Conservation (phyloP, 2,888 invertebrate genomes). For the Cataglyphis rosenhaueri region DNA sequence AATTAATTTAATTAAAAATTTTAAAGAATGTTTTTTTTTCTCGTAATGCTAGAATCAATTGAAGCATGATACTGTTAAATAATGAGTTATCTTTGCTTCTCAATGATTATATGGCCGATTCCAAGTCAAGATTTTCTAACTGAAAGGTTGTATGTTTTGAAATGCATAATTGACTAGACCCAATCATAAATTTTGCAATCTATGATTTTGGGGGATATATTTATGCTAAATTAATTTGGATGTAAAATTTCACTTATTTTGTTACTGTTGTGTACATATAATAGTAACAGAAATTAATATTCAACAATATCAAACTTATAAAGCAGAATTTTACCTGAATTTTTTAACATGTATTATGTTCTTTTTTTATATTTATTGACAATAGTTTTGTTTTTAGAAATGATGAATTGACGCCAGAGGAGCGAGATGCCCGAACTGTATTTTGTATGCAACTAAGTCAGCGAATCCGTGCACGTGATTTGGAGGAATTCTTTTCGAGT, state of each 20-base stretch:
- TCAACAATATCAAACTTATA: constrained; percentile 31
- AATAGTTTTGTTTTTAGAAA: constrained; percentile 69
- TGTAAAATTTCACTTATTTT: constrained; percentile 32
- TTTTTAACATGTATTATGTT: constrained; percentile 9
- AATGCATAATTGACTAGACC: constrained; percentile 75
- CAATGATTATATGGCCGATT: neutral
- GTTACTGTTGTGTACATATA: constrained; percentile 6
- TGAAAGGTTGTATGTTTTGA: neutral
- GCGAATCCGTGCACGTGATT: constrained; percentile 95
- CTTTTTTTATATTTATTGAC: constrained; percentile 6
- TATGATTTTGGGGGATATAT: constrained; percentile 69
- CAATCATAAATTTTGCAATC: constrained; percentile 54
- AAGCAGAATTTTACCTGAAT: neutral
- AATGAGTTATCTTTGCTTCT: neutral
- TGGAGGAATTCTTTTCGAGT: constrained; percentile 99
- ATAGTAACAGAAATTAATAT: constrained; percentile 39
- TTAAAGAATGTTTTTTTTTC: neutral
- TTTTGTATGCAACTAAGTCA: constrained; percentile 99
- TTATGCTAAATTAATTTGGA: constrained; percentile 71
- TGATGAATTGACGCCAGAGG: constrained; percentile 95
- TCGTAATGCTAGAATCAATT: neutral
- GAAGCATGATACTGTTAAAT: neutral
- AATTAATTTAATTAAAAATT: neutral
- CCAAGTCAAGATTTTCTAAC: neutral
- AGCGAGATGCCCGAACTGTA: constrained; percentile 98